Base-by-base conservation (phyloP, 2,888 invertebrate species). In the Microctonus hyperodae region DNA sequence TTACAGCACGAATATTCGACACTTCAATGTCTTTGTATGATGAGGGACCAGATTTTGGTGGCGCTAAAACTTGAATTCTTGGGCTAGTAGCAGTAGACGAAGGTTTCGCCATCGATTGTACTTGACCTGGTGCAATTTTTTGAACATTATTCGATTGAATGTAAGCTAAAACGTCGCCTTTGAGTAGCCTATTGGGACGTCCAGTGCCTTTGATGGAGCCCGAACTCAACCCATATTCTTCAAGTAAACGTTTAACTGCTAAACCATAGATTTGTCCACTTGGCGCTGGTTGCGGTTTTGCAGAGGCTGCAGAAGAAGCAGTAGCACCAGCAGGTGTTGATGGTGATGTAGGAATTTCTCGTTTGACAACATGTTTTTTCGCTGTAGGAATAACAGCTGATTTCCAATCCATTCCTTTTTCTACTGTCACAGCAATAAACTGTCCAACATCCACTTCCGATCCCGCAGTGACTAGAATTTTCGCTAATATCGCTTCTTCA, bases 391-490 rank as follows among this genome's bases (percentile, higher is more conserved):
- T 70, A 66, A 84, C 82, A 4, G 85, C 84, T 70, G 84, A 85
- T 76, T 87, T 85, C 88, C 88, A 88, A 75, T 90, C 89, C 77
- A 88, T 88, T 10, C 88, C 90, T 75, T 87, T 88, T 58, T 86
- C 88, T 11, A 88, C 88, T 68, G 88, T 83, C 60, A 90, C 75
- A 1, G 88, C 90, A 68, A 90, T 90, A 61, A 88, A 73, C 48
- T 85, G 80, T 5, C 88, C 87, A 9, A 90, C 86, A 72, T 86
- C 76, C 2, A 79, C 79, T 79, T 84, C 61, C 85, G 81, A 75
- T 85, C 87, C 76, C 84, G 88, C 88, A 48, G 86, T 78, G 7
- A 80, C 88, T 75, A 89, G 76, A 75, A 89, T 88, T 80, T 89
- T 89, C 0, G 89, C 89, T 59, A 90, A 76, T 57, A 87, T 83